Evolutionary conservation across 53 echinoderm and acorn worm species (phyloP).

Genomic region (Temnopleurus reevesii): DNA sequence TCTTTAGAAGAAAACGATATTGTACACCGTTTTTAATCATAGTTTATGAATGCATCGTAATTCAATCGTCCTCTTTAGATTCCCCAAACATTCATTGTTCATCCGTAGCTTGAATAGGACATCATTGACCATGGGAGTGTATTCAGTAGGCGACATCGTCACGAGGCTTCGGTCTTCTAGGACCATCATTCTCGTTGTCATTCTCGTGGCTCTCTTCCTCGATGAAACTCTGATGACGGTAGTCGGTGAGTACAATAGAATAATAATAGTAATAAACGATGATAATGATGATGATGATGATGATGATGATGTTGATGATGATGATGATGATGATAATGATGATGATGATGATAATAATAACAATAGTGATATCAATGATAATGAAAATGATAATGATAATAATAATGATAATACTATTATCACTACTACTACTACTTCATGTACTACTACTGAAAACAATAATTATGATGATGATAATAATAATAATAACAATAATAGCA

Average conservation of each 20-base stretch:
- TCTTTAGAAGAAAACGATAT: neutral
- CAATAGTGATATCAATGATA: no score
- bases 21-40: neutral
- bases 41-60: neutral
- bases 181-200: slow-evolving; percentile 59
- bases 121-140: neutral
- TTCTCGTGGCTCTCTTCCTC: slow-evolving; percentile 73
- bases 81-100: neutral
- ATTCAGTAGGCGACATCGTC: neutral
- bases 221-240: slow-evolving; percentile 82
- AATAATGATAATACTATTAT: no score
- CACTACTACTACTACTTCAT: no score
- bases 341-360: no score
- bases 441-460: no score
- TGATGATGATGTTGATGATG: no score
- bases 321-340: no score
- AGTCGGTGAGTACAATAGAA: slow-evolving; percentile 63
- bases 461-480: no score
- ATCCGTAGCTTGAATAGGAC: neutral
- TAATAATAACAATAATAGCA: no score
- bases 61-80: neutral
- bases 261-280: no score
- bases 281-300: no score
- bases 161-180: slow-evolving; percentile 60
- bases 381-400: no score